Base-by-base conservation (phyloP, 2,113 vertebrate genomes). In the Pygoscelis antarcticus region DNA sequence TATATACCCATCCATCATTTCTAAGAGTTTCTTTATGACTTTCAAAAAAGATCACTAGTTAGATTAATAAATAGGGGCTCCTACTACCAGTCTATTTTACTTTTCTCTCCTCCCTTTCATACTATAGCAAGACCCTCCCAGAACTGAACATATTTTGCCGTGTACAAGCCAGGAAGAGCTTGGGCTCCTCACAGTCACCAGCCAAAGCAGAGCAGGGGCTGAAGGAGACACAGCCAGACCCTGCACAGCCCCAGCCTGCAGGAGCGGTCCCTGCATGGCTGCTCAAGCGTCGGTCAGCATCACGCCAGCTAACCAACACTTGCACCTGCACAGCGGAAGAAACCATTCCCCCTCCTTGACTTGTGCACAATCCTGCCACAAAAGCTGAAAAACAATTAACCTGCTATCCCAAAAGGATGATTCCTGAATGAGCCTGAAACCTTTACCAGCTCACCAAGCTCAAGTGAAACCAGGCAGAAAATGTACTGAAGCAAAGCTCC, bases 141-240 rank as follows among this genome's bases (percentile, higher is more conserved):
- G 46, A 83, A 57, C 1, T 1, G 34, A 66, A 47, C 0, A 0
- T 1, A 10, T 29, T 61, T 49, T 52, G 11, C 25, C 4, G 0
- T 1, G 10, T 34, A 5, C 7, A 18, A 42, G 51, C 9, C 14
- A 44, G 40, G 49, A 36, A 36, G 30, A 66, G 20, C 14, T 40
- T 10, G 19, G 16, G n/a, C 34, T 61, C 21, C 68, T 60, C 26
- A 6, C 38, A 7, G 36, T 14, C 68, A 11, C 16, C 29, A 27
- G 29, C 5, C 46, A 9, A 70, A 20, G 47, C n/a, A 42, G 54
- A 34, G 34, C 22, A 29, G 40, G 19, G n/a, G 21, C 62, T 29
- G 62, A 34, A 30, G 1, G 7, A 21, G 18, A 6, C 15, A 10
- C 0, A 0, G 40, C 23, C 62, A 61, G n/a, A 4, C 10, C 34